These are phyloP conservation scores for Mylabris phalerata DNA, from an alignment of 1,140 invertebrate species.

Conservation along the genomic window DNA sequence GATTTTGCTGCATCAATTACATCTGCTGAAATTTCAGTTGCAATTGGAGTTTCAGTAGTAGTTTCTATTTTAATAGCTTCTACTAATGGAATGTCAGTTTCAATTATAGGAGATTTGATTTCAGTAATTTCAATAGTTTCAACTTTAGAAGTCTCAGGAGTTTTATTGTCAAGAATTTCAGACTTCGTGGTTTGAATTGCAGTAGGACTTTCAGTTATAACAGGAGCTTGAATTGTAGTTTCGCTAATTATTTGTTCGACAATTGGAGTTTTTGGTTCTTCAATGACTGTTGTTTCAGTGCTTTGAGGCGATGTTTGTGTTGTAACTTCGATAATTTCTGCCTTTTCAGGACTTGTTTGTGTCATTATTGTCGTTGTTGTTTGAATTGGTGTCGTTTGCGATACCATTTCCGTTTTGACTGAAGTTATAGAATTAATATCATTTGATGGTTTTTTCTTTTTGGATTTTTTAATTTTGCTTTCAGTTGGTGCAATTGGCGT, in stretches of 20 bases:
- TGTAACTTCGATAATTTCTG: conserved; percentile 6
- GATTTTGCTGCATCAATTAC: conserved; percentile 5
- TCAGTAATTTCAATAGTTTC: background rate
- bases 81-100: conserved; percentile 9
- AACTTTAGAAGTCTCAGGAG: background rate
- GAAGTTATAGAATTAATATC: background rate
- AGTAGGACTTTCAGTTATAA: background rate
- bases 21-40: background rate
- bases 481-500: conserved; percentile 20
- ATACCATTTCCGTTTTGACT: background rate
- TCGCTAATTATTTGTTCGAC: too few species aligned
- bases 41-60: conserved; percentile 3
- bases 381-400: background rate
- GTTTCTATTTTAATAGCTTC: background rate
- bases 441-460: background rate
- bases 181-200: conserved; percentile 4
- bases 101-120: conserved; percentile 16
- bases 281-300: conserved; percentile 13
- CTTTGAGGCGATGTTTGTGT: conserved; percentile 16
- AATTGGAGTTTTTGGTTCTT: too few species aligned
- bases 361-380: background rate
- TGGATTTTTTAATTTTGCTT: conserved; percentile 18
- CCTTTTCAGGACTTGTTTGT: background rate
- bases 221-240: too few species aligned
- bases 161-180: background rate